A percentile compares a stretch with the other conserved stretches of the same genome.
These are phyloP conservation scores for Leptopilina boulardi DNA, from an alignment of 1,140 invertebrate species.

Conservation along the genomic window DNA sequence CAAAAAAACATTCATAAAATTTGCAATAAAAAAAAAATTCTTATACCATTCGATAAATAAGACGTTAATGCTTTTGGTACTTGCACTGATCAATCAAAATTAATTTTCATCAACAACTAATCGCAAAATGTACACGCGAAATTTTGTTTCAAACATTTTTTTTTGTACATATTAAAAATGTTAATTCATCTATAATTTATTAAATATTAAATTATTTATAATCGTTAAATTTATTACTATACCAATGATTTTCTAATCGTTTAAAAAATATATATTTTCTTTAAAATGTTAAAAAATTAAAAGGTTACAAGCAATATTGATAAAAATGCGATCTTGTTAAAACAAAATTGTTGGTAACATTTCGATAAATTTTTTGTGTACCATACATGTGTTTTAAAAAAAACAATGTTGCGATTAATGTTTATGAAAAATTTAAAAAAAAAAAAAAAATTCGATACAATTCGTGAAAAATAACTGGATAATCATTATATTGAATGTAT, in stretches of 20 bases:
- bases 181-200: background rate
- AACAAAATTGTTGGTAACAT: background rate
- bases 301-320: background rate
- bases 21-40: conserved; percentile 53
- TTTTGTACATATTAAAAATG: background rate
- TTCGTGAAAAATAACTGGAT: conserved; percentile 13
- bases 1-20: conserved; percentile 14
- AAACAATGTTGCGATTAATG: background rate
- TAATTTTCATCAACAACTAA: conserved; percentile 6
- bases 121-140: conserved; percentile 1
- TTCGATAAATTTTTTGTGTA: background rate
- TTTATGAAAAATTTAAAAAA: conserved; percentile 29
- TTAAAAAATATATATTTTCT: too few species aligned
- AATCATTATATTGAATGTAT: conserved; percentile 57
- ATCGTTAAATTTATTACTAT: background rate
- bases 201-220: background rate
- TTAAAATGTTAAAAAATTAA: background rate
- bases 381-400: background rate
- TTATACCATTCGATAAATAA: conserved; percentile 50
- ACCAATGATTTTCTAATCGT: too few species aligned
- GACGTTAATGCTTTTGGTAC: conserved; percentile 55
- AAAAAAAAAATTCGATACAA: conserved; percentile 39
- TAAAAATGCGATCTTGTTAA: background rate
- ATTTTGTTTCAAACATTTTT: background rate
- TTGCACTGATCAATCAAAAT: conserved; percentile 44